Evolutionary conservation across 2,797 vertebrate species (phyloP).

Genomic region (Paedocypris micromegethes): DNA sequence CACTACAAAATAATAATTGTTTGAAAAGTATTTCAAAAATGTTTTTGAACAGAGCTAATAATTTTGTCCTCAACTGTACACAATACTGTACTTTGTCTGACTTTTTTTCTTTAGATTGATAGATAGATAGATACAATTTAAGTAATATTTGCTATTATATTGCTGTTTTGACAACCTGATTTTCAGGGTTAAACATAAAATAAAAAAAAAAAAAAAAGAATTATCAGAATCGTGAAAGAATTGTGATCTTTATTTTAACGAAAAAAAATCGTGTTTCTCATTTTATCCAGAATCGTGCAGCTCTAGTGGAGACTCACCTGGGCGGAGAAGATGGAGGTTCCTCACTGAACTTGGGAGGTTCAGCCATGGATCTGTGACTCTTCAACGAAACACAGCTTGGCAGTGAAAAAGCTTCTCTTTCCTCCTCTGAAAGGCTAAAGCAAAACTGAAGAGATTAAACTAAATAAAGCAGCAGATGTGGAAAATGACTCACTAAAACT

Average conservation of each 20-base stretch:
- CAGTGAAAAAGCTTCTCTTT: not conserved
- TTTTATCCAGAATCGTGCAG: not conserved
- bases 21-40: too few species aligned
- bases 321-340: too few species aligned
- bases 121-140: too few species aligned
- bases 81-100: too few species aligned
- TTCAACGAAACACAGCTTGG: constrained; percentile 3
- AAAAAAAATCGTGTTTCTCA: not conserved
- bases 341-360: constrained; percentile 20
- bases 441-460: not conserved
- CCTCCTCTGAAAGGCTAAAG: constrained; percentile 7
- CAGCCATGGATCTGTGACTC: constrained; percentile 23
- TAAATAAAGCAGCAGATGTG: not conserved
- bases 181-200: too few species aligned
- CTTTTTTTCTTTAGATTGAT: too few species aligned
- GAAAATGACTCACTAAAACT: not conserved
- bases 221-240: not conserved
- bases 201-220: too few species aligned
- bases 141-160: too few species aligned
- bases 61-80: too few species aligned
- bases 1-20: too few species aligned
- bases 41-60: too few species aligned
- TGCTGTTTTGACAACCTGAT: too few species aligned
- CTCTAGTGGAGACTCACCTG: not conserved
- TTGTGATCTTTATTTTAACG: not conserved